Percentiles rank a stretch among this genome's conserved stretches.
phyloP scores from a whole-genome alignment of 2,797 vertebrate genomes.

The Epinephelus coioides region DNA sequence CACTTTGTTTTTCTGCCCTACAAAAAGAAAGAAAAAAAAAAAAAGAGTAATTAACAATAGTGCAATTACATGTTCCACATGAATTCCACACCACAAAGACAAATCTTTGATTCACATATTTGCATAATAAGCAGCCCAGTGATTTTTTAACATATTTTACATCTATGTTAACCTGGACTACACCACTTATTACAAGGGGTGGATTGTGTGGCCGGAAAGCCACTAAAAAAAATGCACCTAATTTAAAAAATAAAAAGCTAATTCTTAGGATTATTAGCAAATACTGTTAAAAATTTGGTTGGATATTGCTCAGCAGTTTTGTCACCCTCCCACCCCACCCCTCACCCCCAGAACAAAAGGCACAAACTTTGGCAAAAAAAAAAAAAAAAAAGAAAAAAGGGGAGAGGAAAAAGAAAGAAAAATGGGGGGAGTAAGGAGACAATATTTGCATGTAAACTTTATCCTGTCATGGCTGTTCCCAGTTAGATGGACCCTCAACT shows the following conservation, averaged over 20 bases:
- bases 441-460: constrained; percentile 76
- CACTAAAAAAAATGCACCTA: constrained; percentile 51
- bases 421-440: constrained; percentile 48
- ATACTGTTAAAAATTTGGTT: constrained; percentile 75
- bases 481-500: constrained; percentile 60
- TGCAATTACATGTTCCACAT: constrained; percentile 87
- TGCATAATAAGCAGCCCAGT: constrained; percentile 82
- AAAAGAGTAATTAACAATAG: constrained; percentile 75
- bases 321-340: constrained; percentile 43
- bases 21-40: constrained; percentile 53
- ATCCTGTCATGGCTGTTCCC: constrained; percentile 72
- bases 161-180: constrained; percentile 72
- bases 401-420: constrained; percentile 17
- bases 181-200: constrained; percentile 47
- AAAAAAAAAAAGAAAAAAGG: constrained; percentile 16
- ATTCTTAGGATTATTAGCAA: constrained; percentile 76
- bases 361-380: constrained; percentile 77
- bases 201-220: constrained; percentile 42
- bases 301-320: constrained; percentile 78
- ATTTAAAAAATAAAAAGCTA: constrained; percentile 52
- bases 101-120: constrained; percentile 83
- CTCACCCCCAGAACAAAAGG: constrained; percentile 47
- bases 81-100: constrained; percentile 79
- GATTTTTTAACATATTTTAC: constrained; percentile 69
- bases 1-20: constrained; percentile 80